Evolutionary conservation across 2,888 invertebrate species (phyloP), one percentile per base, ranked within the genome.

Genomic region (Steinernema carpocapsae): DNA sequence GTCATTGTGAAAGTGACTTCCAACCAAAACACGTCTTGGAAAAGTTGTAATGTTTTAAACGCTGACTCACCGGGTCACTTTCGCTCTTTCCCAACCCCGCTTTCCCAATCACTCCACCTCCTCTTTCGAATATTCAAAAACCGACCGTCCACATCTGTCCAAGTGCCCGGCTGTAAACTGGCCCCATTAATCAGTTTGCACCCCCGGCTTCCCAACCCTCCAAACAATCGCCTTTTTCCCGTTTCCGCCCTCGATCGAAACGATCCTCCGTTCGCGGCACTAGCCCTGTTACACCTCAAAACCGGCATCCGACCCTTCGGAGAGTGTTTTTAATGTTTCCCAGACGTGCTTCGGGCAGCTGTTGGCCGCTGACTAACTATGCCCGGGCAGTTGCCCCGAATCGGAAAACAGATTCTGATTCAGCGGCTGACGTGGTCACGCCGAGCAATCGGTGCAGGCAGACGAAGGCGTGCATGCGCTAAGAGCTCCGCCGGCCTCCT

Each of bases 271-370:
- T 52, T 52, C 52, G 22, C 52, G 22, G 52, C 52, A 37, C 52
- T 52, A 37, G 37, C 37, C 24, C 4, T 22, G 52, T 52, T 52
- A 52, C 52, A 52, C 52, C 48, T 19, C 48, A n/a, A 48, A 48
- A 19, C 2, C n/a, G n/a, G 37, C 37, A 37, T 37, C 37, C 37
- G 37, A 37, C 37, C 37, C 37, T n/a, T 14, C 48, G 14, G 3
- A 10, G 52, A 22, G 22, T 24, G 52, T 19, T 52, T 52, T 52
- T 52, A 52, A 12, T 52, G 52, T 52, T 52, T 52, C 52, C 52
- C 52, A 52, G 52, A 52, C 52, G 52, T 24, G 3, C 37, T 19
- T n/a, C 52, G 52, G 48, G 24, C 52, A 52, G 52, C 52, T 52
- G 52, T 52, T 48, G 22, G 22, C 19, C 3, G 52, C 19, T 52